These are phyloP conservation scores for Plectrocnemia conspersa DNA, from an alignment of 1,140 invertebrate species.

Conservation along the genomic window DNA sequence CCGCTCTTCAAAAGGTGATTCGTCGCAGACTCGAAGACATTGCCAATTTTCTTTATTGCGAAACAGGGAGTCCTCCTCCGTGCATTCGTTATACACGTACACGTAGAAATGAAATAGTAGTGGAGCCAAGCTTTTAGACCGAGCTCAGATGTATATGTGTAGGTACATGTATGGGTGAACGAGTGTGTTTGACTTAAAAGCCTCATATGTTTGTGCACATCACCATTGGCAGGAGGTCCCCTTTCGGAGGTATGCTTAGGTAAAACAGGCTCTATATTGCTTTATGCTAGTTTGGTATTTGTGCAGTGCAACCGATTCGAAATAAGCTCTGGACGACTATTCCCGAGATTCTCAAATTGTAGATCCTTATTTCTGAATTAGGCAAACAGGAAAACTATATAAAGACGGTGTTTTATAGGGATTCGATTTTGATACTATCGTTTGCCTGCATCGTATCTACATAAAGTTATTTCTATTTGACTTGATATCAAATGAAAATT, in stretches of 20 bases:
- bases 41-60: constrained; percentile 21
- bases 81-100: constrained; percentile 19
- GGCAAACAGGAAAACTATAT: too few species aligned
- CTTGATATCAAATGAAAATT: too few species aligned
- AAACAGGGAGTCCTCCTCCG: constrained; percentile 14
- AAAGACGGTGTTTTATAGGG: too few species aligned
- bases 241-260: constrained; percentile 20
- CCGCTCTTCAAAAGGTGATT: constrained; percentile 8
- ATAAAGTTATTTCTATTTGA: too few species aligned
- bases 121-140: constrained; percentile 6
- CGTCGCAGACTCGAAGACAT: constrained; percentile 10
- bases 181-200: constrained; percentile 29
- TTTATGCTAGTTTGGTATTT: constrained; percentile 26
- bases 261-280: constrained; percentile 27
- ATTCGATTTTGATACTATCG: too few species aligned
- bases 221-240: constrained; percentile 25
- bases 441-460: too few species aligned
- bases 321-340: background rate
- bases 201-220: constrained; percentile 29
- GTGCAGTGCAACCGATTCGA: constrained; percentile 9
- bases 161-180: constrained; percentile 4
- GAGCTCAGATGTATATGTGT: background rate
- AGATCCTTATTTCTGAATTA: too few species aligned
- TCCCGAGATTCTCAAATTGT: too few species aligned
- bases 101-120: constrained; percentile 18